Evolutionary conservation across 2,113 vertebrate genomes (phyloP).

Genomic region (Artemisiospiza belli): DNA sequence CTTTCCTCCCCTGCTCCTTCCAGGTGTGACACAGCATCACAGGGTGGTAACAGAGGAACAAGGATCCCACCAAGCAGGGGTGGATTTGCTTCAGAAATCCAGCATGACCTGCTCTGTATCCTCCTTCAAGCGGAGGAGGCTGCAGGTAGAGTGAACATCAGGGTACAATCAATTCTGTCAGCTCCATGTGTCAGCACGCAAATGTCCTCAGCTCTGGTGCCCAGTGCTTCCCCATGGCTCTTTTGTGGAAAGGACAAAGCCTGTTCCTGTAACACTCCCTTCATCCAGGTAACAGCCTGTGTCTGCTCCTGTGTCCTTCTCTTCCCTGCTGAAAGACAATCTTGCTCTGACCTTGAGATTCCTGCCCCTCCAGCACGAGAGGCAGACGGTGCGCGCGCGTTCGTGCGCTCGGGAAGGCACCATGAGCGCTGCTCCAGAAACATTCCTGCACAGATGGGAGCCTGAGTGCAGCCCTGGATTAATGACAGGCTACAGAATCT

Average conservation of each 20-base stretch:
- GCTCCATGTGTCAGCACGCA: background rate
- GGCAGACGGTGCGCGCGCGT: background rate
- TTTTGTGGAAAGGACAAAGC: background rate
- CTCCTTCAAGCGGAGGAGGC: conserved; percentile 59
- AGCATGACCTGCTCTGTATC: background rate
- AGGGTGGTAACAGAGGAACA: conserved; percentile 56
- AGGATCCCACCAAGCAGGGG: conserved; percentile 43
- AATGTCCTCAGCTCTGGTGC: background rate
- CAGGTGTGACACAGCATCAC: conserved; percentile 42
- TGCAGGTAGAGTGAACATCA: background rate
- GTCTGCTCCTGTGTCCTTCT: background rate
- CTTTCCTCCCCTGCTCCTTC: background rate
- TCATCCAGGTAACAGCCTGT: background rate
- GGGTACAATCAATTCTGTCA: background rate
- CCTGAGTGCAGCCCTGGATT: background rate
- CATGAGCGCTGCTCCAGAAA: background rate
- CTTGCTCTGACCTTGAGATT: background rate
- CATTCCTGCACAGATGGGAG: conserved; percentile 2
- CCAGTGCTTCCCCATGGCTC: background rate
- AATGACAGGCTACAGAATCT: conserved; percentile 5
- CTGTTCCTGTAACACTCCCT: background rate
- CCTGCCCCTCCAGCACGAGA: background rate
- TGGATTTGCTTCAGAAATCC: conserved; percentile 56
- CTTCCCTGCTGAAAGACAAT: background rate
- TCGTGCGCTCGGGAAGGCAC: background rate